These are phyloP conservation scores for Acanthopleura granulata DNA, from an alignment of 2,888 invertebrate genomes.

Conservation along the genomic window DNA sequence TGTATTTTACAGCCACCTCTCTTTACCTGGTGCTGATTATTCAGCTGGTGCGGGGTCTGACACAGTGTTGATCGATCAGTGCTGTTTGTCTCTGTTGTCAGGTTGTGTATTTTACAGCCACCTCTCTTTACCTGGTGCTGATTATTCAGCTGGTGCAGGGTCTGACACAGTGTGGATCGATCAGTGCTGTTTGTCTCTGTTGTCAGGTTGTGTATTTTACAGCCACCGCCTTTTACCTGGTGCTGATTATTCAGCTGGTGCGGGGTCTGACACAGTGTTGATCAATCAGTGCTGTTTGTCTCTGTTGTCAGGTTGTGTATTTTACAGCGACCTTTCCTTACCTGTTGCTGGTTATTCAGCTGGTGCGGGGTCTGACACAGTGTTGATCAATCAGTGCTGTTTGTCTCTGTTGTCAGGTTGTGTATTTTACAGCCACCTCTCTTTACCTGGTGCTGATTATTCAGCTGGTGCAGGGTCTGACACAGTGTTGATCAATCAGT, in stretches of 20 bases:
- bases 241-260: not conserved
- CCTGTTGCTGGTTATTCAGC: not conserved
- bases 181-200: not conserved
- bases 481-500: too few species aligned
- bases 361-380: too few species aligned
- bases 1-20: too few species aligned
- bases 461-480: too few species aligned
- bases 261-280: not conserved
- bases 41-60: too few species aligned
- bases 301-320: constrained; percentile 35
- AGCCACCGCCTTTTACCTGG: not conserved
- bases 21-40: too few species aligned
- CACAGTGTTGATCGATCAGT: not conserved
- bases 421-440: not conserved
- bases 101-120: constrained; percentile 1
- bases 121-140: not conserved
- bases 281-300: too few species aligned
- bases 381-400: not conserved
- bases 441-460: not conserved
- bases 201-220: not conserved
- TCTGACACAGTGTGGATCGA: not conserved
- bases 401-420: constrained; percentile 39
- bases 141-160: not conserved
- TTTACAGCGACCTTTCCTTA: not conserved
- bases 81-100: not conserved